Evolutionary conservation across 2,888 invertebrate genomes (phyloP), one percentile per base, ranked within the genome.

Genomic region (Anorthoa munda): DNA sequence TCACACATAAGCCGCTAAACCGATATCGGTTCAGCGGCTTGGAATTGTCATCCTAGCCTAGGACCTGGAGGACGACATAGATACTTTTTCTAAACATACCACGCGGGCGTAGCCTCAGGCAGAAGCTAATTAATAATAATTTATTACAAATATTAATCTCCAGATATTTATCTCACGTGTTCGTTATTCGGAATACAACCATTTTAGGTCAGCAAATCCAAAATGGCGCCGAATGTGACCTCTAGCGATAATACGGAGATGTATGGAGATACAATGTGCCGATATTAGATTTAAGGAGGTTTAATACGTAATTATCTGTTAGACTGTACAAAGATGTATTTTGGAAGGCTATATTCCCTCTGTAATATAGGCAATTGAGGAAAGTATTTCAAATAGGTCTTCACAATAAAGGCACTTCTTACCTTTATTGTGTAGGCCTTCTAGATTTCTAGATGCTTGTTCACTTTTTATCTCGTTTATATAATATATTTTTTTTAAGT

Each of bases 191-290:
- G 75, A 82, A 81, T 79, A 79, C 56, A 77, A 64, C 60, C 63
- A 53, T 53, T 58, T 56, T 59, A 69, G 80, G 82, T 86, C 82
- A 87, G 75, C 63, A 70, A 53, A 81, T 75, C 63, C 61, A 68
- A 69, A 79, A 83, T 79, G 80, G 81, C 72, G 81, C 17, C 53
- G 73, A 77, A 77, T 69, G 58, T 73, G 75, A 76, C 79, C 84
- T 82, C 66, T 26, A 26, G 18, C 68, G 61, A 66, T 81, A 59
- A 72, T 75, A 84, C 63, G 53, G 60, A 66, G 78, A 74, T 79
- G 66, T 83, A 83, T 66, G 26, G 48, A 76, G 65, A 74, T 72
- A 69, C 26, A 66, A 66, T 66, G 48, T 48, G 26, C 17, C 23
- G 64, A 72, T 68, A 55, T 78, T 39, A 60, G n/a, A 61, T 65